Percentiles rank a stretch among this genome's conserved stretches.
phyloP scores from a whole-genome alignment of 2,113 vertebrate species.

The Boulengerochromis microlepis region DNA sequence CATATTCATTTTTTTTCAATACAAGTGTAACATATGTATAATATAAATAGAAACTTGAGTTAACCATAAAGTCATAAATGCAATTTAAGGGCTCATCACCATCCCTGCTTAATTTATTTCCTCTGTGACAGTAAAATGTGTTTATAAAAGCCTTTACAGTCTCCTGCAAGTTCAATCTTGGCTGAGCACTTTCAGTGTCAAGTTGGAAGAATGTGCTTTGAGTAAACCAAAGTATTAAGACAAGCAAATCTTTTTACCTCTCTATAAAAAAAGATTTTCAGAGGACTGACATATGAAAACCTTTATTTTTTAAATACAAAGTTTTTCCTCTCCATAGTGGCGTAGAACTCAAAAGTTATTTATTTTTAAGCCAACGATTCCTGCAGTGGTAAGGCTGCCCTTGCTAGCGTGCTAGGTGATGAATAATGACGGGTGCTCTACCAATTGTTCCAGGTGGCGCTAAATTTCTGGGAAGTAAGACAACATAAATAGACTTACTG shows the following conservation, averaged over 20 bases:
- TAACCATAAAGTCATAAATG: neutral
- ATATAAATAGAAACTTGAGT: neutral
- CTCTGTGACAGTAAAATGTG: neutral
- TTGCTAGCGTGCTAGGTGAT: neutral
- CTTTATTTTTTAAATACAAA: neutral
- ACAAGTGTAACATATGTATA: neutral
- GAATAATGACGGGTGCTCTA: neutral
- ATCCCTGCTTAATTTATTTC: neutral
- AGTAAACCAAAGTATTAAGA: neutral
- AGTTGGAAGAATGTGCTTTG: neutral
- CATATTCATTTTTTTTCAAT: neutral
- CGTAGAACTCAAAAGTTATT: neutral
- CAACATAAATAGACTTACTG: neutral
- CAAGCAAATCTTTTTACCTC: neutral
- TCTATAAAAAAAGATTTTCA: neutral
- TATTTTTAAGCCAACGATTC: rapidly evolving
- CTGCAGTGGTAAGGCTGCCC: neutral
- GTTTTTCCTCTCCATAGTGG: neutral
- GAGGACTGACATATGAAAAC: neutral
- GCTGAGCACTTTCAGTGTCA: neutral
- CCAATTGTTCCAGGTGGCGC: neutral
- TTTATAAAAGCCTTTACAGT: neutral
- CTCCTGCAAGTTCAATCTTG: neutral
- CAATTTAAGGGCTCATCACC: neutral
- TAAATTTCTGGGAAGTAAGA: neutral